Conservation (phyloP, 1,140 invertebrate species). For the Bombus soroeensis region DNA sequence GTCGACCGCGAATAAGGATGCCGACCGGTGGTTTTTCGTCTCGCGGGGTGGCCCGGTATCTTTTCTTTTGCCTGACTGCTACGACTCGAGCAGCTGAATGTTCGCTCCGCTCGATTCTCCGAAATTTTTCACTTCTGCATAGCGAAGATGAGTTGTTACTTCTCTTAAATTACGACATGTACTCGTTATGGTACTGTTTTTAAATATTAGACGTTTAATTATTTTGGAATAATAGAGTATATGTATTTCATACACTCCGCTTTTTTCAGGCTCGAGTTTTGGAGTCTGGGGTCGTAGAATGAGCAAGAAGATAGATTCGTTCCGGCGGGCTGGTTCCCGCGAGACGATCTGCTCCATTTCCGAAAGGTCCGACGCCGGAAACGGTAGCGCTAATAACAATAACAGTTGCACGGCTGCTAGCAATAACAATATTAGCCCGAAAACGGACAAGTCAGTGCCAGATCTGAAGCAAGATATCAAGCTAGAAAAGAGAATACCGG, state of each 20-base stretch:
- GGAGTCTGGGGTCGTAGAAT: conserved; percentile 91
- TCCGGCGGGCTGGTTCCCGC: conserved; percentile 87
- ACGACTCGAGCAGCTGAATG: background rate
- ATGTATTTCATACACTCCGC: too few species aligned
- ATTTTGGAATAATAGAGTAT: background rate
- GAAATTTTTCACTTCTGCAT: conserved; percentile 9
- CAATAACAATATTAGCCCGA: conserved; percentile 73
- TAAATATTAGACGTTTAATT: background rate
- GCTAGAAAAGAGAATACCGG: conserved; percentile 80
- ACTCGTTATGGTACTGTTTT: background rate
- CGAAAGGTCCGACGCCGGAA: conserved; percentile 68
- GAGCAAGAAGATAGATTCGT: conserved; percentile 90
- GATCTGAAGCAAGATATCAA: conserved; percentile 80
- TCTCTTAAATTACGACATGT: background rate
- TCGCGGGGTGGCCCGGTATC: conserved; percentile 50
- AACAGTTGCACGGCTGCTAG: conserved; percentile 74
- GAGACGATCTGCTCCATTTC: conserved; percentile 79
- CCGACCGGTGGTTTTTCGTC: conserved; percentile 56
- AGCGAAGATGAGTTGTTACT: background rate
- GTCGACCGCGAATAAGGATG: conserved; percentile 64
- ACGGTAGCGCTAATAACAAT: conserved; percentile 54
- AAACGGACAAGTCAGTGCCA: conserved; percentile 78
- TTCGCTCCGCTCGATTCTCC: background rate
- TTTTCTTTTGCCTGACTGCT: conserved; percentile 23
- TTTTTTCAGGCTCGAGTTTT: conserved; percentile 83